Conservation (phyloP, 1,140 invertebrate genomes). For the Saccostrea glomerata region DNA sequence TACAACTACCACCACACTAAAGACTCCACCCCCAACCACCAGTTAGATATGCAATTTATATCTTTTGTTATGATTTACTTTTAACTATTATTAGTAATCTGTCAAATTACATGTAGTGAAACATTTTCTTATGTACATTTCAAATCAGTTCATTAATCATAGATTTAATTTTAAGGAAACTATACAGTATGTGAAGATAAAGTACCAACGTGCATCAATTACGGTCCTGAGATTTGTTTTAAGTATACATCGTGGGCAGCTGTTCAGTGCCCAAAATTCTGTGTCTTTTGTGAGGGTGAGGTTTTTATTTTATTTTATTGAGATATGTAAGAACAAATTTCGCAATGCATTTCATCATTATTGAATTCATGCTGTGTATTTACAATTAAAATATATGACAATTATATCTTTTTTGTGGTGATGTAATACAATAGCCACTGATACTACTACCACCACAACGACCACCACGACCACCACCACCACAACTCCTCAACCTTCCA, state of each 20-base stretch:
- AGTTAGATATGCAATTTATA: not conserved
- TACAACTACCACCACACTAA: not conserved
- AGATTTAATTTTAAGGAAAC: not conserved
- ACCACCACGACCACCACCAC: not conserved
- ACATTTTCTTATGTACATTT: too few relatives aligned
- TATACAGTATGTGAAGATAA: slow-evolving; percentile 32
- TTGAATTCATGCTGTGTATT: not conserved
- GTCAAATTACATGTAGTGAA: too few relatives aligned
- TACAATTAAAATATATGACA: not conserved
- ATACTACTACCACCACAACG: not conserved
- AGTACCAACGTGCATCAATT: not conserved
- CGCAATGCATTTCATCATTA: too few relatives aligned
- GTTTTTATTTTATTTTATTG: not conserved
- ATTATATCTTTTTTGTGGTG: not conserved
- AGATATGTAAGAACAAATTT: not conserved
- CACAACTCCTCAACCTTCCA: not conserved
- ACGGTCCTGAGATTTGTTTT: slow-evolving; percentile 34
- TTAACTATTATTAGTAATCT: too few relatives aligned
- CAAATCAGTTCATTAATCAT: not conserved
- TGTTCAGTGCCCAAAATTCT: slow-evolving; percentile 37
- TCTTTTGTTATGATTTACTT: too few relatives aligned
- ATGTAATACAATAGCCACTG: not conserved
- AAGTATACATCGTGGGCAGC: slow-evolving; percentile 18
- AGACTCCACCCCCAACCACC: not conserved
- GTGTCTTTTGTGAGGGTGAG: slow-evolving; percentile 38